Evolutionary conservation across 2,797 vertebrate genomes (phyloP).

Genomic region (Lepus oiostolus): DNA sequence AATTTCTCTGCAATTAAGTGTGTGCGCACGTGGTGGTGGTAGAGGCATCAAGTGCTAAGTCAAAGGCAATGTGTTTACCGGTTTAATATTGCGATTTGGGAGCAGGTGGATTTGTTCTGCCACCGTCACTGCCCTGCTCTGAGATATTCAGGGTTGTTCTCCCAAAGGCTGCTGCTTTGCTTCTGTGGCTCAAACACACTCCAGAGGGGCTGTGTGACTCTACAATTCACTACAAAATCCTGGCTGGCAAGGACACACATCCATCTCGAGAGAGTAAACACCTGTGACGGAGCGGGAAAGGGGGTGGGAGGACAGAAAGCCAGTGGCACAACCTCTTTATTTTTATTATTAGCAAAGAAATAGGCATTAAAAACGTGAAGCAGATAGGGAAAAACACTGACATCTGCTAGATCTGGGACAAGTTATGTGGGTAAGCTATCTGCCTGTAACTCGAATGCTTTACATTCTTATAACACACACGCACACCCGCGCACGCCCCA

Average conservation of each 20-base stretch:
- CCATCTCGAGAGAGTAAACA: conserved; percentile 31
- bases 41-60: neutral
- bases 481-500: neutral
- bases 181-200: conserved; percentile 58
- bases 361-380: neutral
- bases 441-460: neutral
- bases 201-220: neutral
- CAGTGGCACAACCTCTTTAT: neutral
- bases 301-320: neutral
- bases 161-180: neutral
- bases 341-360: neutral
- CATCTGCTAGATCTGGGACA: neutral
- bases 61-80: neutral
- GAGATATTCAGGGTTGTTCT: neutral
- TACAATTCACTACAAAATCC: neutral
- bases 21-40: no score
- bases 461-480: neutral
- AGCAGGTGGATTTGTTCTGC: neutral
- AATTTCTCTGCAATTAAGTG: neutral
- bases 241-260: neutral
- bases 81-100: neutral
- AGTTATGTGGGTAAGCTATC: neutral
- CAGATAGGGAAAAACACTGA: neutral
- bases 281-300: neutral
- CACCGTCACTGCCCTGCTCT: neutral